Evolutionary conservation across 2,888 invertebrate genomes (phyloP).

Genomic region (Cantharis rustica): DNA sequence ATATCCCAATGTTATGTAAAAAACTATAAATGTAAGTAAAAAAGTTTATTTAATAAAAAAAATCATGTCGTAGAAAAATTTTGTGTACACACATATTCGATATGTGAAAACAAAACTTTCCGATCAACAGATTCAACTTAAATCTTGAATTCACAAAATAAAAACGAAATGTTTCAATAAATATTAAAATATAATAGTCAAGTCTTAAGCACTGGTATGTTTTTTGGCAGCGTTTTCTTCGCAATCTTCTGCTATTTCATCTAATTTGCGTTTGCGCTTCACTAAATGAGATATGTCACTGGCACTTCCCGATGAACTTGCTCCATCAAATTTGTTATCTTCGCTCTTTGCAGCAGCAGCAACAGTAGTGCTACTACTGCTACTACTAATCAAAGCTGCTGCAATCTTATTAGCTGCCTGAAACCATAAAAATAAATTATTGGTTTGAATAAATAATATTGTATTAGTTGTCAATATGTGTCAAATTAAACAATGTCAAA

Average conservation of each 20-base stretch:
- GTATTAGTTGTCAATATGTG: neutral
- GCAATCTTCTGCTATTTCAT: conserved; percentile 60
- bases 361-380: neutral
- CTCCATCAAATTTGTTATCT: conserved; percentile 22
- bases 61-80: neutral
- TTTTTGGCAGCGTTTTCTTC: conserved; percentile 65
- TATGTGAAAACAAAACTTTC: neutral
- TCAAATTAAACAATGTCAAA: neutral
- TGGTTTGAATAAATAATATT: neutral
- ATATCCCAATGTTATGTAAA: neutral
- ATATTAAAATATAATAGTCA: neutral
- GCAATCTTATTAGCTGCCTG: neutral
- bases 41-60: neutral
- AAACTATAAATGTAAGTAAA: neutral
- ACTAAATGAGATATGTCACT: conserved; percentile 84
- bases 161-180: neutral
- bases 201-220: conserved; percentile 47
- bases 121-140: neutral
- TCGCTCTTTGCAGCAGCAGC: conserved; percentile 5
- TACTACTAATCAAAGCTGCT: neutral
- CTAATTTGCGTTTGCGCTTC: conserved; percentile 74
- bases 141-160: neutral
- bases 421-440: neutral
- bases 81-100: neutral
- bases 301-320: conserved; percentile 56